A percentile compares a stretch with the other conserved stretches of the same genome.
Conservation (phyloP, 2,113 vertebrate species). For the Lagopus leucura region DNA sequence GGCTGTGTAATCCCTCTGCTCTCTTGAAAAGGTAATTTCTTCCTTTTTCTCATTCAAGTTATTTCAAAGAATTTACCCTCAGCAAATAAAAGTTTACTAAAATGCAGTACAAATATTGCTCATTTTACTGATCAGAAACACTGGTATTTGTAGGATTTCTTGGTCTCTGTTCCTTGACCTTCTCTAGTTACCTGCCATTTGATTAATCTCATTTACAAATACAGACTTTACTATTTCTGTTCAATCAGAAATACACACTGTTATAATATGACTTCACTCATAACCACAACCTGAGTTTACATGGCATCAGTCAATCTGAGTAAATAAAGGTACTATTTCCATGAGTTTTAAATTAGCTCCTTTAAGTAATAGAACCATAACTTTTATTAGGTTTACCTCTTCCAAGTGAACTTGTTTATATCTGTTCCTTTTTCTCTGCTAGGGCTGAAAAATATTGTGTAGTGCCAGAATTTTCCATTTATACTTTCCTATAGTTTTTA, state of each 20-base stretch:
- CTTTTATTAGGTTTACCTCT: not conserved
- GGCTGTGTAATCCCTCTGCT: not conserved
- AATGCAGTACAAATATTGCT: not conserved
- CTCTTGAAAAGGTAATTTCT: not conserved
- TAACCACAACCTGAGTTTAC: not conserved
- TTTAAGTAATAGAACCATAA: not conserved
- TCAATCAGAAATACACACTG: not conserved
- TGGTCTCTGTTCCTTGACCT: not conserved
- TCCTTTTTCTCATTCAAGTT: not conserved
- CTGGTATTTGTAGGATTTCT: not conserved
- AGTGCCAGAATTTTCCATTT: constrained; percentile 49
- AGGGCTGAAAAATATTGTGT: not conserved
- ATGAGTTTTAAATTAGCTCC: not conserved
- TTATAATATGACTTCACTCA: not conserved
- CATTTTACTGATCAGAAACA: not conserved
- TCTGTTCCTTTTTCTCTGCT: not conserved
- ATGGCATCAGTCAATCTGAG: not conserved
- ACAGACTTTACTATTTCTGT: not conserved
- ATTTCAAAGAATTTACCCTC: not conserved
- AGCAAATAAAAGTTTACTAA: not conserved
- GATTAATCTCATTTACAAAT: not conserved
- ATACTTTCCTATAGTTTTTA: constrained; percentile 68
- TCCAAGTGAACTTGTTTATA: not conserved
- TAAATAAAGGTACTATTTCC: not conserved
- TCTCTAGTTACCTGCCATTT: not conserved